phyloP scores from a whole-genome alignment of 2,113 vertebrate species.

The Thunnus maccoyii region DNA sequence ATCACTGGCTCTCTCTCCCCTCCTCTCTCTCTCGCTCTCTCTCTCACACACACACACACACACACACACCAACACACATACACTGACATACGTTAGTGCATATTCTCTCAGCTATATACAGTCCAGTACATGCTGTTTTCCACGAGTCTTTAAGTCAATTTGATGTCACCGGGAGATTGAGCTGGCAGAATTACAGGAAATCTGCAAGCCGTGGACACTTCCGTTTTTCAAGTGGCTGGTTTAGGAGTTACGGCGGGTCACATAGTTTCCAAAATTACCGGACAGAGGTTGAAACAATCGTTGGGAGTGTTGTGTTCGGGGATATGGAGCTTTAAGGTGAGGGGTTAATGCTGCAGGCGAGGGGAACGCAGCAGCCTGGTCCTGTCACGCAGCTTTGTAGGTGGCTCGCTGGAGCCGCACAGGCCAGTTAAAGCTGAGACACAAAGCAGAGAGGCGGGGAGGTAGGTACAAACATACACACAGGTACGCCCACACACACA shows the following conservation, averaged over 20 bases:
- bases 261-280: constrained; percentile 61
- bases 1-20: background rate
- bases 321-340: constrained; percentile 55
- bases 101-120: background rate
- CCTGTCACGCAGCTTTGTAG: constrained; percentile 73
- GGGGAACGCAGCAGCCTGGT: constrained; percentile 57
- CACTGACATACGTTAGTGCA: no score
- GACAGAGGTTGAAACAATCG: constrained; percentile 51
- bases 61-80: background rate
- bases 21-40: background rate
- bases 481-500: constrained; percentile 38
- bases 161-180: constrained; percentile 66
- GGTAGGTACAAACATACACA: constrained; percentile 40
- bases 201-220: constrained; percentile 22
- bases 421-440: constrained; percentile 72
- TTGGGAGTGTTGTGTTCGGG: constrained; percentile 32
- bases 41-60: constrained; percentile 46
- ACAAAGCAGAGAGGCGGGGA: constrained; percentile 20
- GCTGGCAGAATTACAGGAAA: constrained; percentile 64
- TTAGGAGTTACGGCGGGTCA: constrained; percentile 43
- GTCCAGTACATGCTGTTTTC: background rate
- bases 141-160: constrained; percentile 39
- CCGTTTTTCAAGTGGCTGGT: constrained; percentile 61
- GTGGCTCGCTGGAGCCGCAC: constrained; percentile 66
- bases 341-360: constrained; percentile 63